phyloP scores from a whole-genome alignment of 2,797 vertebrate genomes.

The Lemur catta region DNA sequence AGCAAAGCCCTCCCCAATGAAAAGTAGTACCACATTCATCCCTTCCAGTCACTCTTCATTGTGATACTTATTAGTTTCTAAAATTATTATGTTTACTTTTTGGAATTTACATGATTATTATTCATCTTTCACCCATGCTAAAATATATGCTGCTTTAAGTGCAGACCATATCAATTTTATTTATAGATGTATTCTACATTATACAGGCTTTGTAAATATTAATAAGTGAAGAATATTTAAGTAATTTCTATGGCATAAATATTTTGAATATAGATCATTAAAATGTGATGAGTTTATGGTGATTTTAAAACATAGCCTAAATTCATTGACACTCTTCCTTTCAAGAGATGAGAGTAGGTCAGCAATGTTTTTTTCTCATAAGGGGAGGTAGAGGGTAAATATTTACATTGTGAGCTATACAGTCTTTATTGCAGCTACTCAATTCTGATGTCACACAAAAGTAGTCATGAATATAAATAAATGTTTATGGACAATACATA shows the following conservation, averaged over 20 bases:
- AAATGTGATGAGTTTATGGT: neutral
- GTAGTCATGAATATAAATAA: neutral
- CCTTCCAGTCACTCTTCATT: neutral
- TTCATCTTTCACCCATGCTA: neutral
- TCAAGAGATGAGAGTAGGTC: neutral
- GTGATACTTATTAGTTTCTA: neutral
- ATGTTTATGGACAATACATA: neutral
- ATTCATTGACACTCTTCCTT: neutral
- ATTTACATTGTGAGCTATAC: neutral
- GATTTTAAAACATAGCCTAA: neutral
- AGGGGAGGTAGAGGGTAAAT: neutral
- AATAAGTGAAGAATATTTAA: neutral
- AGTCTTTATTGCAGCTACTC: neutral
- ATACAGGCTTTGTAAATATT: neutral
- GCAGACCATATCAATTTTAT: neutral
- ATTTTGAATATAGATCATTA: neutral
- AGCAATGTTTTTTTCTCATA: neutral
- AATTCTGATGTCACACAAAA: neutral
- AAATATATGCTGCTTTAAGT: neutral
- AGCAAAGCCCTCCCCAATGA: neutral
- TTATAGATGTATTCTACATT: neutral
- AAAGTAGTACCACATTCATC: neutral
- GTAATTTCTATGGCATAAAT: neutral
- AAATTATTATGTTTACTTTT: neutral
- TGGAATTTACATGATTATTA: neutral